phyloP scores from a whole-genome alignment of 92 coral and sea anemone species.

The Epizoanthus fatuus region DNA sequence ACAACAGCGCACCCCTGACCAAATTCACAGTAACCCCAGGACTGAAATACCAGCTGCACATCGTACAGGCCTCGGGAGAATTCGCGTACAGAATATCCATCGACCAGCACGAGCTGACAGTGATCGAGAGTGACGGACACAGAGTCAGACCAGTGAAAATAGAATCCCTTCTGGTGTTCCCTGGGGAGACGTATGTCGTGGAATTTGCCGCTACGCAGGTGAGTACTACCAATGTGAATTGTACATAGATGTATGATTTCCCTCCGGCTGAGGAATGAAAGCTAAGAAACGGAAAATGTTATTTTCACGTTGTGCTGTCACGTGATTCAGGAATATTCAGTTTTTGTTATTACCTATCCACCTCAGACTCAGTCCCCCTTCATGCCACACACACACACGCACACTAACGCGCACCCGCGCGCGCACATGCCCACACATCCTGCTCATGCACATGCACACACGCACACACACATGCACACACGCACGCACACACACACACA shows the following conservation, averaged over 20 bases:
- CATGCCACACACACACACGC: neutral
- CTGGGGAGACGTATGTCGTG: conserved; percentile 69
- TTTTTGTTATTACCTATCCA: no score
- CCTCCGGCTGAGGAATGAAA: no score
- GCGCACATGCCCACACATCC: neutral
- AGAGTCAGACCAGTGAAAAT: conserved; percentile 56
- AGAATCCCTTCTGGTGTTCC: conserved; percentile 64
- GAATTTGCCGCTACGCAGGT: conserved; percentile 60
- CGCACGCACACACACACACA: no score
- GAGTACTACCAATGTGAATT: no score
- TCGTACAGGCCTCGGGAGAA: conserved; percentile 50
- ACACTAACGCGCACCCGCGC: no score
- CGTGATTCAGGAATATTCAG: no score
- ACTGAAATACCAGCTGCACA: conserved; percentile 58
- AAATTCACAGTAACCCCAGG: conserved; percentile 55
- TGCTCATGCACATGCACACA: neutral
- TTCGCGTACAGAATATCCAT: conserved; percentile 70
- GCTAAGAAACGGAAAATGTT: no score
- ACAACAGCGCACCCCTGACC: conserved; percentile 65
- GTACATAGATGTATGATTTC: no score
- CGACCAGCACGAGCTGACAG: conserved; percentile 68
- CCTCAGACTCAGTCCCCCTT: no score
- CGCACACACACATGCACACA: no score
- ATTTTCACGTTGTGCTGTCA: no score
- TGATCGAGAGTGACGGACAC: conserved; percentile 73